Percentiles rank a stretch among this genome's conserved stretches.
Evolutionary conservation across 2,797 vertebrate species (phyloP).

Genomic region (Sebastes vulpes): DNA sequence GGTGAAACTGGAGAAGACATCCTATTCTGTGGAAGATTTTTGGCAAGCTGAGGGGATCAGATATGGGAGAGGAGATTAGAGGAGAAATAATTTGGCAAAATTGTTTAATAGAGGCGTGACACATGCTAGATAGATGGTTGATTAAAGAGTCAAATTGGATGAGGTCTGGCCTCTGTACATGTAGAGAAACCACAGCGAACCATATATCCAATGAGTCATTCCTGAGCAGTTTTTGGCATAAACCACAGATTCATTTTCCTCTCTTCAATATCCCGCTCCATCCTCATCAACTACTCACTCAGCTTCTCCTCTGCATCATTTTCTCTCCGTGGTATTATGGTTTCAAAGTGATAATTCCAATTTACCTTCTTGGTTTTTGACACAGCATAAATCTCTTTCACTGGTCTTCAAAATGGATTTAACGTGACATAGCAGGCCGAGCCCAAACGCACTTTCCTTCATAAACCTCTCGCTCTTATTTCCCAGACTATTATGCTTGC

Average conservation of each 20-base stretch:
- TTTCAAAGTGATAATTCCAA: constrained; percentile 41
- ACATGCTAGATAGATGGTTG: background rate
- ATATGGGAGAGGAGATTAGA: background rate
- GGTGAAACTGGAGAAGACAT: constrained; percentile 41
- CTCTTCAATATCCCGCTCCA: background rate
- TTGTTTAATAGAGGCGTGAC: constrained; percentile 7
- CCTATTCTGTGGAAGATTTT: background rate
- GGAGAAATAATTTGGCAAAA: constrained; percentile 3
- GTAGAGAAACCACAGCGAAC: constrained; percentile 49
- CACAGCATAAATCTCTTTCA: constrained; percentile 35
- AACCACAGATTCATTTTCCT: constrained; percentile 23
- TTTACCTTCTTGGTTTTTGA: constrained; percentile 31
- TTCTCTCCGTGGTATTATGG: constrained; percentile 23
- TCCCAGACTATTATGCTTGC: constrained; percentile 77
- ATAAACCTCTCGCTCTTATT: constrained; percentile 71
- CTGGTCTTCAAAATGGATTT: constrained; percentile 29
- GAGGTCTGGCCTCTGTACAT: constrained; percentile 10
- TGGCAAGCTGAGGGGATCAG: background rate
- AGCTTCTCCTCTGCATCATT: constrained; percentile 19
- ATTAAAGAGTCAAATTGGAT: constrained; percentile 15
- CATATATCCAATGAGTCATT: constrained; percentile 48
- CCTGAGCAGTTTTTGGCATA: constrained; percentile 44
- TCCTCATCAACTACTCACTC: constrained; percentile 2
- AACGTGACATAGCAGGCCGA: constrained; percentile 29
- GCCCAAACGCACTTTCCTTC: constrained; percentile 55